Percentiles rank a stretch among this genome's conserved stretches.
phyloP scores from a whole-genome alignment of 2,113 vertebrate species.

The Syngnathus typhle region DNA sequence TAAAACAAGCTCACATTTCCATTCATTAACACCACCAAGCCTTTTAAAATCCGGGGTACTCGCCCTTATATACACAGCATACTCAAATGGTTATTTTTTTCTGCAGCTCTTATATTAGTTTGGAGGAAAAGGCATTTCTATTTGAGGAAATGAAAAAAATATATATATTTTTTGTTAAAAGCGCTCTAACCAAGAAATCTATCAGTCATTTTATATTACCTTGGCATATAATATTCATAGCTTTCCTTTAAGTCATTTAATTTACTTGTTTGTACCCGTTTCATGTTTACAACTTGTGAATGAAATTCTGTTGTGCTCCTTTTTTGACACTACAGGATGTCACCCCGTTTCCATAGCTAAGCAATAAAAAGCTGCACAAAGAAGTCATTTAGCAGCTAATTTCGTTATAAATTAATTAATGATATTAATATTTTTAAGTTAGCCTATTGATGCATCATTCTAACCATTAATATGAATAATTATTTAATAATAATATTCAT shows the following conservation, averaged over 20 bases:
- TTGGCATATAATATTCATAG: neutral
- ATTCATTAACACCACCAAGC: conserved; percentile 1
- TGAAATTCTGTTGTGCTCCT: neutral
- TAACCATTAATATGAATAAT: neutral
- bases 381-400: too few relatives aligned
- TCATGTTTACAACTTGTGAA: neutral
- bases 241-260: neutral
- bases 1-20: conserved; percentile 10
- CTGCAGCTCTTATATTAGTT: conserved; percentile 46
- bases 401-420: neutral
- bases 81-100: conserved; percentile 9
- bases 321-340: too few relatives aligned
- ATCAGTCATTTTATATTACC: neutral
- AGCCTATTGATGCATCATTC: neutral
- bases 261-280: neutral
- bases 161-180: neutral
- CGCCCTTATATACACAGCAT: conserved; percentile 25
- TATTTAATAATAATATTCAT: neutral
- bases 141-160: conserved; percentile 4
- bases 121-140: conserved; percentile 16
- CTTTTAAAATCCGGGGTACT: neutral
- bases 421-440: neutral
- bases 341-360: too few relatives aligned
- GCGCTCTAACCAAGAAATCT: neutral
- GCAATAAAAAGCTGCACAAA: too few relatives aligned